phyloP scores from a whole-genome alignment of 2,888 invertebrate species.

The Exephanes ischioxanthus region DNA sequence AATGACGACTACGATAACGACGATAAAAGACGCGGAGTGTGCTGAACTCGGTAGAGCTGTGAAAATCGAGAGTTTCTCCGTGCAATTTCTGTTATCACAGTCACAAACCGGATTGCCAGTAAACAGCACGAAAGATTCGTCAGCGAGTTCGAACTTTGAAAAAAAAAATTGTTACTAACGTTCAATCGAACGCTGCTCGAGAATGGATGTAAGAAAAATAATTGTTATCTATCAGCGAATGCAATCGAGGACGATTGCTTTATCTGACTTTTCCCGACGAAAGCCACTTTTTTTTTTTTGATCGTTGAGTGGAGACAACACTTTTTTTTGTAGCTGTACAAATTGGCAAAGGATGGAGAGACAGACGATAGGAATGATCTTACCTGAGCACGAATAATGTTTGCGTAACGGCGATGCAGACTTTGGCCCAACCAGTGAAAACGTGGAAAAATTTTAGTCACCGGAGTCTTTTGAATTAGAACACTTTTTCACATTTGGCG shows the following conservation, averaged over 20 bases:
- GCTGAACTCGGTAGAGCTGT: not conserved
- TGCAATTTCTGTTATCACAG: not conserved
- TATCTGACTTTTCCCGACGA: no score
- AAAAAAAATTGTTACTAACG: no score
- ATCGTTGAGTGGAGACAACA: no score
- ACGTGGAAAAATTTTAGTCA: not conserved
- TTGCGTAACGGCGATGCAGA: slow-evolving; percentile 15
- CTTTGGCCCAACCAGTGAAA: not conserved
- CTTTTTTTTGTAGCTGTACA: not conserved
- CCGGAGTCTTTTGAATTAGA: no score
- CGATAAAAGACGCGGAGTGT: not conserved
- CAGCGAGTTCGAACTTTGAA: no score
- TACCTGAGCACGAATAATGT: not conserved
- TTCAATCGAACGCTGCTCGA: no score
- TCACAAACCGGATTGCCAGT: not conserved
- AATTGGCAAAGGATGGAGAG: not conserved
- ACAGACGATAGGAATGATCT: not conserved
- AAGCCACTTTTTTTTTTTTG: no score
- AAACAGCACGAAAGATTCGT: not conserved
- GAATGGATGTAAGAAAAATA: no score
- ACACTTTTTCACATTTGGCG: not conserved
- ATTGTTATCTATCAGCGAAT: no score
- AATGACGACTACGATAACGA: slow-evolving; percentile 3
- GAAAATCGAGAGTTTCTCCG: not conserved
- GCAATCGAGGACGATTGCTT: no score